Base-by-base conservation (phyloP, 1,140 invertebrate species). In the Steinernema khuongi region DNA sequence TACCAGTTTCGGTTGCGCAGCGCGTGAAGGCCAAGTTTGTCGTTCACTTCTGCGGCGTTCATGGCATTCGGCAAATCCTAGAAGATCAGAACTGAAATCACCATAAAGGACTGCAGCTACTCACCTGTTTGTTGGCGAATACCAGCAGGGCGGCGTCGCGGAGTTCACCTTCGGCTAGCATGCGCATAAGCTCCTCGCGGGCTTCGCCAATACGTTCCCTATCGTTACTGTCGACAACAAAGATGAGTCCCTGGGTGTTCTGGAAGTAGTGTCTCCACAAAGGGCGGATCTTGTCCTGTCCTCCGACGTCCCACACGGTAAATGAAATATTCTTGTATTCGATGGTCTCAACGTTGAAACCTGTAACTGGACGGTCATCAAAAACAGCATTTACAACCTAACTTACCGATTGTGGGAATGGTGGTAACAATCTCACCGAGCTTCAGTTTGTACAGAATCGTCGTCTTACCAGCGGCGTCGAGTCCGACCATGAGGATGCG, bases 221-320 rank as follows among this genome's bases (percentile, higher is more conserved):
- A 86, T 98, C 96, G 87, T 95, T 97, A 68, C 93, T 96, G 86
- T 98, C 96, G 11, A 98, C 93, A 26, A 98, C 96, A 87, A 96
- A 98, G 75, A 98, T 98, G 18, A 98, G 88, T 92, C 95, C 90
- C 88, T 97, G 94, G 31, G 95, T 97, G 85, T 97, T 97, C 87
- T 97, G 94, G 86, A 96, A 98, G 86, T 98, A 98, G 86, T 98
- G 95, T 87, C 95, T 91, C 96, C 96, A 99, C 22, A 90, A 79
- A 70, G 89, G 89, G 81, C 89, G 81, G 73, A 89, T 89, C 80
- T 89, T 89, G 79, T 89, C 88, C 76, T 89, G 88, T 71, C 83
- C 80, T 78, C 85, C 85, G 18, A 85, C 85, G 70, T 85, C 85
- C 68, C 94, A 96, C 28, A 96, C 93, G 22, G 93, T 94, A 82